Evolutionary conservation across 1,140 invertebrate genomes (phyloP).

Genomic region (Nasonia vitripennis): DNA sequence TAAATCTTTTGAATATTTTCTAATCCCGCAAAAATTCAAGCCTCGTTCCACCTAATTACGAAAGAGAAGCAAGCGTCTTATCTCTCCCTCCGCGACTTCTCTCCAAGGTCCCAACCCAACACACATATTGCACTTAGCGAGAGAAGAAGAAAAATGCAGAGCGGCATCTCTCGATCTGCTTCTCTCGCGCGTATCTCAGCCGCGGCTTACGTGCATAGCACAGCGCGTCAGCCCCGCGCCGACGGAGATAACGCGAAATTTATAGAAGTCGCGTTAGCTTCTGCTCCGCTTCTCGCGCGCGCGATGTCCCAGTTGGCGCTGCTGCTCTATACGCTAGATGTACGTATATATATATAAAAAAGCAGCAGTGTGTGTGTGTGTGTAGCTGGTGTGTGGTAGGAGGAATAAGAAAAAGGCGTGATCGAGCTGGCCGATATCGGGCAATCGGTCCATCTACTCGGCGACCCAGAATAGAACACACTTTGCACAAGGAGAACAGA

Average conservation of each 20-base stretch:
- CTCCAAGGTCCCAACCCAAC: too few species aligned
- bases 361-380: background rate
- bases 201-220: background rate
- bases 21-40: too few species aligned
- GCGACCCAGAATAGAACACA: background rate
- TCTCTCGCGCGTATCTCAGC: background rate
- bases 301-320: conserved; percentile 19
- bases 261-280: conserved; percentile 24
- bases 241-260: conserved; percentile 22
- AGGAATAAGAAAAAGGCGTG: background rate
- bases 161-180: background rate
- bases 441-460: background rate
- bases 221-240: background rate
- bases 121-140: too few species aligned
- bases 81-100: background rate
- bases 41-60: background rate
- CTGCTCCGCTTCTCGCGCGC: background rate
- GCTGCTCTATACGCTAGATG: background rate
- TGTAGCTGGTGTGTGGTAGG: background rate
- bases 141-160: background rate
- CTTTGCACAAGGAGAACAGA: too few species aligned
- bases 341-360: conserved; percentile 9
- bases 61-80: background rate
- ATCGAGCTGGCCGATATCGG: conserved; percentile 18
- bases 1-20: too few species aligned